Evolutionary conservation across 2,888 invertebrate genomes (phyloP).

Genomic region (Teleiodes luculella): DNA sequence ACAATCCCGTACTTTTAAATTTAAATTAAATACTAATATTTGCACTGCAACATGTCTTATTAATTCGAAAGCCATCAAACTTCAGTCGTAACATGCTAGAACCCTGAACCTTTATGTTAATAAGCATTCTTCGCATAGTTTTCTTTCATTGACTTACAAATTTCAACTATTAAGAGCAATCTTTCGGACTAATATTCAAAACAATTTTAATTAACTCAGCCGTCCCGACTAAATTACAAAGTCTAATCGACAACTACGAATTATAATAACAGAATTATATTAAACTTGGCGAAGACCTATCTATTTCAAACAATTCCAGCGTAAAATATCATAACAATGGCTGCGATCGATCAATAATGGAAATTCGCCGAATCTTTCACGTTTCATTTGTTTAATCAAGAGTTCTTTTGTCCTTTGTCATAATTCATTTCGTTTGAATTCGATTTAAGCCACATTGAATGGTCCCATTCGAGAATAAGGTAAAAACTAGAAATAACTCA

Average conservation of each 20-base stretch:
- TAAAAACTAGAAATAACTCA: neutral
- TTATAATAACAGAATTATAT: conserved; percentile 10
- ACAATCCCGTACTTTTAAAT: too few species aligned
- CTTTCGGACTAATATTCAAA: neutral
- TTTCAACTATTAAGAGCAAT: too few species aligned
- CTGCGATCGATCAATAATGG: conserved; percentile 11
- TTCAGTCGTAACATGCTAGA: neutral
- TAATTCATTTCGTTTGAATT: conserved; percentile 9
- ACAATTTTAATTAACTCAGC: conserved; percentile 15
- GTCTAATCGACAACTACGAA: conserved; percentile 2
- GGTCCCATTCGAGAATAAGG: neutral
- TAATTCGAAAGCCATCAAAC: too few species aligned
- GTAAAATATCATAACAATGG: conserved; percentile 13
- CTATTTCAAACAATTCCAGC: conserved; percentile 9
- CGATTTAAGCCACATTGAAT: neutral
- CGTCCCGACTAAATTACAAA: conserved; percentile 20
- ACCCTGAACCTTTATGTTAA: too few species aligned
- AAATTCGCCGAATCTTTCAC: conserved; percentile 12
- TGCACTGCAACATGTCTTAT: too few species aligned
- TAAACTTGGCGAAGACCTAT: conserved; percentile 6
- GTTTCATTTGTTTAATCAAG: conserved; percentile 10
- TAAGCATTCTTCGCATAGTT: too few species aligned
- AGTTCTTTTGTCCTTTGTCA: conserved; percentile 3
- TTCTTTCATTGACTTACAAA: too few species aligned
- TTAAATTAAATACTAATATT: too few species aligned